Evolutionary conservation across 2,113 vertebrate species (phyloP), one percentile per base, ranked within the genome.

Genomic region (Pelvicachromis taeniatus): DNA sequence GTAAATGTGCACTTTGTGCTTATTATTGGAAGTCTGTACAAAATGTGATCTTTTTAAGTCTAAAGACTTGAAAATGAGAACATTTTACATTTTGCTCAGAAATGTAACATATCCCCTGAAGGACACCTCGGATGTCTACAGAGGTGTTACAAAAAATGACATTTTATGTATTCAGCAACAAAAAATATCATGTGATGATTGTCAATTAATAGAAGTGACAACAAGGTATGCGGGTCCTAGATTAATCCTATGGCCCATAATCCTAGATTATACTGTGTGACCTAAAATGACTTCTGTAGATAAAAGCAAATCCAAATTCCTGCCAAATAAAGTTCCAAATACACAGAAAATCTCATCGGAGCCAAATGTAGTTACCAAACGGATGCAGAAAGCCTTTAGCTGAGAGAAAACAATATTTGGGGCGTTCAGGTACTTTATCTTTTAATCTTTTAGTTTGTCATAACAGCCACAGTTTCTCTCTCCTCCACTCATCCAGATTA

Each of bases 401-500:
- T 31, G 5, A 73, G 50, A 31, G 68, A 50, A 73, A 48, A 31
- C 52, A 6, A 59, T 40, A 19, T 75, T 45, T 73, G 6, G 54
- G 78, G 77, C 14, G 40, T 55, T 87, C 73, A 84, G 61, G 45
- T 77, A 40, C 61, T 90, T 83, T 89, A 82, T 82, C 81, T 80
- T 82, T 87, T 92, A 93, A 93, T 89, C 83, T 90, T 79, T 81
- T 48, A 35, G 75, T 92, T 89, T 88, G 73, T 83, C 87, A 91
- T 78, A 86, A 78, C 61, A 33, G 56, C 59, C n/a, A 78, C 63
- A 85, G 85, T 86, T 87, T 81, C 78, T 45, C 38, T 82, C 7
- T 61, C n/a, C 1, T 63, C n/a, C 83, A 82, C 83, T 82, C 73
- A 83, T 80, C 79, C 82, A 91, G 90, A 91, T 92, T 91, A 92